Percentiles rank a stretch among this genome's conserved stretches.
Conservation (phyloP, 2,797 vertebrate species). For the Pelodytes ibericus region DNA sequence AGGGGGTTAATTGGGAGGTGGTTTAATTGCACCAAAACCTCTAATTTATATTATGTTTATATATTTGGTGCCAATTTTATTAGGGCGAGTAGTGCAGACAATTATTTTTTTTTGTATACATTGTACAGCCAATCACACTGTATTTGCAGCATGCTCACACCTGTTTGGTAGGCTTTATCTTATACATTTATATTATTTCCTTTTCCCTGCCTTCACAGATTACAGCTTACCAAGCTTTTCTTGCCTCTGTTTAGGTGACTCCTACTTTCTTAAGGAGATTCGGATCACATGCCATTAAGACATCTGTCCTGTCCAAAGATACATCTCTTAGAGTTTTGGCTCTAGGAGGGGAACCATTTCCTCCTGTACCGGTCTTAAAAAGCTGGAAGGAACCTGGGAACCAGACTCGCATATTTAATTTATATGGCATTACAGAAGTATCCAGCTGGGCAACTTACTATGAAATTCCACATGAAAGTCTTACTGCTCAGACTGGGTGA, state of each 20-base stretch:
- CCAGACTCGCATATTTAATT: slow-evolving; percentile 85
- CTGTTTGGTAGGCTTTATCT: too few relatives aligned
- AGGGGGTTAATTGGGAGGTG: too few relatives aligned
- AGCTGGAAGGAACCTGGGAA: slow-evolving; percentile 87
- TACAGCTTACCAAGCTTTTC: too few relatives aligned
- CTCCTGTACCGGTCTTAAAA: slow-evolving; percentile 72
- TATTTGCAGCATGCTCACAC: too few relatives aligned
- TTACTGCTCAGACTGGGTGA: slow-evolving; percentile 62
- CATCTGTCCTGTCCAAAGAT: slow-evolving; percentile 74
- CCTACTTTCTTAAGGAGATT: slow-evolving; percentile 89
- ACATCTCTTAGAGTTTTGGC: slow-evolving; percentile 88
- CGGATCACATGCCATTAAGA: slow-evolving; percentile 74
- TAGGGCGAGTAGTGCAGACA: too few relatives aligned
- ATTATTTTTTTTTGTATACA: too few relatives aligned
- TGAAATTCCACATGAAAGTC: slow-evolving; percentile 76
- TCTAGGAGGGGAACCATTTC: slow-evolving; percentile 91
- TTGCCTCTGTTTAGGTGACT: slow-evolving; percentile 87
- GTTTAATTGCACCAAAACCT: too few relatives aligned
- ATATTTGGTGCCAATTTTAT: too few relatives aligned
- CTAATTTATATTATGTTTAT: too few relatives aligned
- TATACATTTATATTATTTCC: too few relatives aligned
- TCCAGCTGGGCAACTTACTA: slow-evolving; percentile 93
- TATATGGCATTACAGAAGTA: slow-evolving; percentile 95
- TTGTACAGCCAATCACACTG: too few relatives aligned
- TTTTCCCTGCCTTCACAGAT: too few relatives aligned